A percentile compares a stretch with the other conserved stretches of the same genome.
phyloP scores from a whole-genome alignment of 1,140 invertebrate genomes.

The Daktulosphaira vitifoliae region DNA sequence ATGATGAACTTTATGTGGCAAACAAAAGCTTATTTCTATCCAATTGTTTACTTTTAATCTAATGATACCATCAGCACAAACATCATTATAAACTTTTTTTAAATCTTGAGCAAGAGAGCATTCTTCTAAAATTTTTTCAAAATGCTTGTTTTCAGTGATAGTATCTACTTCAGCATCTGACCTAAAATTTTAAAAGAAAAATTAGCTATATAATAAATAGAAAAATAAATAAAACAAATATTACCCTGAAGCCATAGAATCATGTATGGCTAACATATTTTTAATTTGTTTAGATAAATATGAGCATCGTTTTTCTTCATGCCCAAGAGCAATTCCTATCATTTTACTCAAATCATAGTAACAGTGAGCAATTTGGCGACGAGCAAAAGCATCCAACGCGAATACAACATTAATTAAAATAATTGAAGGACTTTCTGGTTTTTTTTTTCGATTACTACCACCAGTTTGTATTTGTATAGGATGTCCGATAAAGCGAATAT shows the following conservation, averaged over 20 bases:
- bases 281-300: constrained; percentile 86
- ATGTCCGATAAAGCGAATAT: constrained; percentile 89
- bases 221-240: background rate
- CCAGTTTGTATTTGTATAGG: constrained; percentile 66
- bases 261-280: constrained; percentile 66
- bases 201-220: constrained; percentile 40
- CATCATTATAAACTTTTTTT: constrained; percentile 74
- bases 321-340: constrained; percentile 75
- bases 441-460: constrained; percentile 43
- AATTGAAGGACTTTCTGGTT: constrained; percentile 55
- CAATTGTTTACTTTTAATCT: constrained; percentile 74
- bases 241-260: constrained; percentile 53
- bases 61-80: constrained; percentile 65
- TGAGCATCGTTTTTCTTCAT: constrained; percentile 82
- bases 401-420: constrained; percentile 88
- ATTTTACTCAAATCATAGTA: constrained; percentile 88
- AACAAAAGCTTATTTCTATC: constrained; percentile 85
- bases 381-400: constrained; percentile 78
- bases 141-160: constrained; percentile 52
- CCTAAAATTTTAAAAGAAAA: constrained; percentile 51
- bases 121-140: constrained; percentile 66
- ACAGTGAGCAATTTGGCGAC: constrained; percentile 85
- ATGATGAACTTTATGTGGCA: constrained; percentile 87
- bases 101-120: constrained; percentile 75
- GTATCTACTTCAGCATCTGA: constrained; percentile 45